These are phyloP conservation scores for Cataglyphis albicans DNA, from an alignment of 2,888 invertebrate species.

Conservation along the genomic window DNA sequence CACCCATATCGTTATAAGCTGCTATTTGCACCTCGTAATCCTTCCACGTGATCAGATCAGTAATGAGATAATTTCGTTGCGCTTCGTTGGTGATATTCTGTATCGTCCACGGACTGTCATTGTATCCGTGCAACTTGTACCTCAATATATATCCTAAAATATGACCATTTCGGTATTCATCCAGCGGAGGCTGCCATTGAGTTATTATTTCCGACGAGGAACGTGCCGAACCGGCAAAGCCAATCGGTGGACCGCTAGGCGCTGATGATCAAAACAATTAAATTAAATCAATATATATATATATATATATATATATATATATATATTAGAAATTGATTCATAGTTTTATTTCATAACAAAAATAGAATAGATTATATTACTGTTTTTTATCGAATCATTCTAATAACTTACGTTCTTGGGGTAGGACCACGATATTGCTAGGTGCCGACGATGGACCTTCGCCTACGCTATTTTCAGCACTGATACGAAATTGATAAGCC, in stretches of 20 bases:
- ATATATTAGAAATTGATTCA: not conserved
- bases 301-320: not conserved
- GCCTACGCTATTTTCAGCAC: conserved; percentile 98
- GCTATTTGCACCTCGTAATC: conserved; percentile 98
- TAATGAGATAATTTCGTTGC: conserved; percentile 95
- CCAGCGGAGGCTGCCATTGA: conserved; percentile 98
- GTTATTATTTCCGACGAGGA: conserved; percentile 98
- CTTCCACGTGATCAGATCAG: conserved; percentile 98
- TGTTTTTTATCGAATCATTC: not conserved
- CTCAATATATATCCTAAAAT: conserved; percentile 97
- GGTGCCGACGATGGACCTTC: conserved; percentile 97
- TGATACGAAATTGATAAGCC: conserved; percentile 98
- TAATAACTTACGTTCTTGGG: conserved; percentile 95
- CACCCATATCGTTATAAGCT: conserved; percentile 98
- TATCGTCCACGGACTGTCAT: conserved; percentile 96
- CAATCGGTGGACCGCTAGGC: conserved; percentile 97
- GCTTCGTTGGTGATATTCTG: conserved; percentile 97
- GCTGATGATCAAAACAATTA: conserved; percentile 87
- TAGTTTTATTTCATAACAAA: conserved; percentile 5
- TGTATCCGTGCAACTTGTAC: conserved; percentile 96
- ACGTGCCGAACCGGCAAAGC: conserved; percentile 97
- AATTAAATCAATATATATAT: not conserved
- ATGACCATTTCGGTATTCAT: conserved; percentile 97
- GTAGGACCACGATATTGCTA: conserved; percentile 95
- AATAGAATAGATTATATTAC: not conserved